These are phyloP conservation scores for Danaus chrysippus DNA, from an alignment of 2,888 invertebrate species.

Conservation along the genomic window DNA sequence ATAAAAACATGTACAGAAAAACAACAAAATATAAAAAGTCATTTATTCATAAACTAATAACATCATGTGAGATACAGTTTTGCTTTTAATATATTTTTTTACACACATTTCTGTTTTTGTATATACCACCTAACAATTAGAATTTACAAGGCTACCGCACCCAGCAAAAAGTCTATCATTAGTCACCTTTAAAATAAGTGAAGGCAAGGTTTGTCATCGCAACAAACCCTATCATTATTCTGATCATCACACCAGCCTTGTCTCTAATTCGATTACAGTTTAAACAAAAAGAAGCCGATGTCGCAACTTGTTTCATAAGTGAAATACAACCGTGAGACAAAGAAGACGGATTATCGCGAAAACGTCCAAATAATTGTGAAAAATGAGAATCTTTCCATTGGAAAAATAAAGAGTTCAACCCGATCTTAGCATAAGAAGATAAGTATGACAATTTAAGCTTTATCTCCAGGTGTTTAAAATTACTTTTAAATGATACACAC, in stretches of 20 bases:
- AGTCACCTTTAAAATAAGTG: not conserved
- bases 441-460: slow-evolving; percentile 41
- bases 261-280: slow-evolving; percentile 43
- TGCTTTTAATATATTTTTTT: no score
- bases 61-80: no score
- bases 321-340: slow-evolving; percentile 64
- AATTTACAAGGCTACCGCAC: not conserved
- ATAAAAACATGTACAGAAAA: no score
- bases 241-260: slow-evolving; percentile 26
- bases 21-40: no score
- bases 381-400: slow-evolving; percentile 63
- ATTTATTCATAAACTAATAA: no score
- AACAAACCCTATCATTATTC: slow-evolving; percentile 21
- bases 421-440: slow-evolving; percentile 33
- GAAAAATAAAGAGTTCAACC: slow-evolving; percentile 55
- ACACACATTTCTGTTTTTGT: not conserved
- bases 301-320: slow-evolving; percentile 63
- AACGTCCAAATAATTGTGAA: slow-evolving; percentile 76
- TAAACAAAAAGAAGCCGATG: slow-evolving; percentile 54
- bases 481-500: slow-evolving; percentile 20
- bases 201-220: slow-evolving; percentile 3
- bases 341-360: slow-evolving; percentile 73
- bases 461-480: slow-evolving; percentile 30
- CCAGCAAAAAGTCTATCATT: not conserved
- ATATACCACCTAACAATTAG: not conserved